Percentiles rank a stretch among this genome's conserved stretches.
Conservation (phyloP, 2,797 vertebrate genomes). For the Benthosema pterotum region DNA sequence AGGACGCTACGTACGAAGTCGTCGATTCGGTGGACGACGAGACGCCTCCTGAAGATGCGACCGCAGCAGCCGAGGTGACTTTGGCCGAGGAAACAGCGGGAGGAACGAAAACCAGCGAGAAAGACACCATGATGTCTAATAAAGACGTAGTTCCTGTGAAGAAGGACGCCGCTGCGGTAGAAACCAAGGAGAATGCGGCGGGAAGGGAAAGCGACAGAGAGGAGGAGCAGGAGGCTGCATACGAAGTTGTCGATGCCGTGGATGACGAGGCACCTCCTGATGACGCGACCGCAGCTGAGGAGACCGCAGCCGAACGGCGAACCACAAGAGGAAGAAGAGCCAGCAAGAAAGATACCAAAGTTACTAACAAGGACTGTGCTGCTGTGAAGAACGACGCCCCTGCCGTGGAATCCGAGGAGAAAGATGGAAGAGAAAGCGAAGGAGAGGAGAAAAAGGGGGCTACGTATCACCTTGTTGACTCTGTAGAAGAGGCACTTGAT, state of each 20-base stretch:
- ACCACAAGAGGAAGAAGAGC: too few species aligned
- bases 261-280: too few species aligned
- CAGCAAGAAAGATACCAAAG: not conserved
- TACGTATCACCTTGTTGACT: constrained; percentile 49
- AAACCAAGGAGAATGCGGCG: not conserved
- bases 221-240: constrained; percentile 6
- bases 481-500: constrained; percentile 2
- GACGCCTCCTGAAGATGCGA: too few species aligned
- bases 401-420: not conserved
- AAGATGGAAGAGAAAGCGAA: not conserved
- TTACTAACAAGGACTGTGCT: not conserved
- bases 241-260: constrained; percentile 34
- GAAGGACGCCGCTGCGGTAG: not conserved
- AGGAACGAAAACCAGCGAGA: not conserved
- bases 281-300: too few species aligned
- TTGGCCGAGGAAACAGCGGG: too few species aligned
- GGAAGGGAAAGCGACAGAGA: not conserved
- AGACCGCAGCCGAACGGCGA: too few species aligned
- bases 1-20: constrained; percentile 50
- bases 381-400: not conserved
- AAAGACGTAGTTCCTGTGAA: not conserved
- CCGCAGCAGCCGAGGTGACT: too few species aligned
- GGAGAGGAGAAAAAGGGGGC: constrained; percentile 29
- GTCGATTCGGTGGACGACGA: constrained; percentile 65
- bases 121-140: not conserved